Evolutionary conservation across 2,113 vertebrate genomes (phyloP), one percentile per base, ranked within the genome.

Genomic region (Protobothrops flavoviridis): DNA sequence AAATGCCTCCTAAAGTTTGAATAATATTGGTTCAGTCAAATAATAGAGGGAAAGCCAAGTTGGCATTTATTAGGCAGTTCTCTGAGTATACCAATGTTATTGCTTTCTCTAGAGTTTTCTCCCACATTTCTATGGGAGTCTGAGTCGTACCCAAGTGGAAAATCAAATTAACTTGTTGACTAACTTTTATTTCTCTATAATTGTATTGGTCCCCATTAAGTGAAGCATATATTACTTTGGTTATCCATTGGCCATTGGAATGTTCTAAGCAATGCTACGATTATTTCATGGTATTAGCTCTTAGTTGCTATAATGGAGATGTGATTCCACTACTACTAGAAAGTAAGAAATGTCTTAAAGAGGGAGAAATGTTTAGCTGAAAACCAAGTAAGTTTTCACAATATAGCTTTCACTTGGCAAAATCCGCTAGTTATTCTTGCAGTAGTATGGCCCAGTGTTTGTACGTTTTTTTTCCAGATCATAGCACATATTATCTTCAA

Each of bases 151-250:
- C 96, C 96, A 96, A 96, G 96, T 96, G 96, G 95, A 97, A 96
- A 96, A 96, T 95, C 94, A 95, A 96, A 96, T 96, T 96, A 97
- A 94, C 92, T 88, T 96, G 94, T 92, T 95, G 96, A 96, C 94
- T 94, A 97, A 95, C 88, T 91, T 97, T 97, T 97, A 97, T 96
- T 96, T 93, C 57, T 93, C 94, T 96, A 96, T 96, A 97, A 97
- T 96, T 96, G 93, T 96, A 93, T 95, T 89, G 52, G 15, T 86
- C 93, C 88, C 93, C 95, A 94, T 96, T 96, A 96, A 29, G 88
- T 91, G 94, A 56, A 87, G 94, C 94, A 92, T 96, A 92, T 96
- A 96, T 96, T 93, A 90, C 95, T 97, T 96, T 87, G 90, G 89
- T 55, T 95, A 95, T 90, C 94, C 93, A 94, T 92, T 89, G 95